Evolutionary conservation across 2,888 invertebrate species (phyloP).

Genomic region (Chirona hameri): DNA sequence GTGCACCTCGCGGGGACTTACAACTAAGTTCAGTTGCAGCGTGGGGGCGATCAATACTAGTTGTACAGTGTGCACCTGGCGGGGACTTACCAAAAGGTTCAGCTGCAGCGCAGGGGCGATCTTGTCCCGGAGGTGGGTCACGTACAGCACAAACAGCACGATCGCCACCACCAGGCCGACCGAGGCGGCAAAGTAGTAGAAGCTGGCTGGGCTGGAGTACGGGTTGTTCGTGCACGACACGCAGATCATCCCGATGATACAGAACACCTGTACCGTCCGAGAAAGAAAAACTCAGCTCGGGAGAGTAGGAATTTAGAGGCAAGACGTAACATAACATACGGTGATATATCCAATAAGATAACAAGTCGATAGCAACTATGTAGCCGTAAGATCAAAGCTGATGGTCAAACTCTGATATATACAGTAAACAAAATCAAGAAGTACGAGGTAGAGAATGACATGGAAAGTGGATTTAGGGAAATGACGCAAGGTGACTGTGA

Average conservation of each 20-base stretch:
- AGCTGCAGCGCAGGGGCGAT: slow-evolving; percentile 82
- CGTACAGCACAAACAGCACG: slow-evolving; percentile 69
- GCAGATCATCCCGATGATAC: slow-evolving; percentile 69
- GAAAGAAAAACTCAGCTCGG: background rate
- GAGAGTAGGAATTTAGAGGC: background rate
- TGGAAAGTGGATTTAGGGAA: no score
- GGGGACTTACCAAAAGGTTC: slow-evolving; percentile 37
- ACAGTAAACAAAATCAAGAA: no score
- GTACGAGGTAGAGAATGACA: no score
- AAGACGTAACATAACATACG: background rate
- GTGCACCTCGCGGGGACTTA: slow-evolving; percentile 29
- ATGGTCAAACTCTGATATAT: no score
- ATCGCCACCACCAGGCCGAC: slow-evolving; percentile 80
- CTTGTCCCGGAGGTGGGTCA: slow-evolving; percentile 82
- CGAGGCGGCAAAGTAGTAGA: slow-evolving; percentile 76
- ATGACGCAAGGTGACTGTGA: no score
- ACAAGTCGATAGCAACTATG: no score
- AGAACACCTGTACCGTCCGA: background rate
- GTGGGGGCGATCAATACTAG: slow-evolving; percentile 76
- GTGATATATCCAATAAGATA: background rate
- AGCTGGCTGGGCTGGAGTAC: slow-evolving; percentile 59
- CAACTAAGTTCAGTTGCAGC: slow-evolving; percentile 63
- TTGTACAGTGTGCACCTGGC: background rate
- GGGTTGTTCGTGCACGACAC: slow-evolving; percentile 61
- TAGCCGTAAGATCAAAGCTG: no score